These are phyloP conservation scores for Diprion similis DNA, from an alignment of 1,140 invertebrate genomes.

Conservation along the genomic window DNA sequence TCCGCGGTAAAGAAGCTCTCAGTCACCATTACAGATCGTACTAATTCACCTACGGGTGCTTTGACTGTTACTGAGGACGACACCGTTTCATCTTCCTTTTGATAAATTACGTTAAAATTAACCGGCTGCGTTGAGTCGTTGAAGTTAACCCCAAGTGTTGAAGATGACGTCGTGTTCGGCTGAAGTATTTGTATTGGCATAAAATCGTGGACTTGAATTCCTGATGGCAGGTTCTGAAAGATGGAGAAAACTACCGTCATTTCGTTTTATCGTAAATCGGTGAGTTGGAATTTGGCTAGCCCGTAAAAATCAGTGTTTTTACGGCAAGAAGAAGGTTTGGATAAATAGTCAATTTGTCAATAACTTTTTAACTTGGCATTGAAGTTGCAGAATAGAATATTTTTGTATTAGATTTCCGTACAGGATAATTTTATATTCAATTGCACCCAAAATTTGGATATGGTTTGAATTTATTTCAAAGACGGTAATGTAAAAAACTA, in stretches of 20 bases:
- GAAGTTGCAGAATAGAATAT: no score
- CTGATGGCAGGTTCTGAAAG: conserved; percentile 69
- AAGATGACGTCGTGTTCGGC: conserved; percentile 66
- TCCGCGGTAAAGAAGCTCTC: conserved; percentile 78
- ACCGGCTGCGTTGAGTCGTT: conserved; percentile 92
- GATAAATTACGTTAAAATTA: conserved; percentile 78
- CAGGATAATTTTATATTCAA: no score
- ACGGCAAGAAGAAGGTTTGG: no score
- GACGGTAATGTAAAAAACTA: no score
- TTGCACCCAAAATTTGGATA: no score
- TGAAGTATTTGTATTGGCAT: conserved; percentile 70
- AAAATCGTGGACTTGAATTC: conserved; percentile 86
- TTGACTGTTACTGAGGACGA: conserved; percentile 69
- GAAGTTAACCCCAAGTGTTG: conserved; percentile 88
- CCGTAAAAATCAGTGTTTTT: no score
- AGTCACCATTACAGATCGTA: conserved; percentile 82
- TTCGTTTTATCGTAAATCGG: no score
- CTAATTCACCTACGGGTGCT: conserved; percentile 87
- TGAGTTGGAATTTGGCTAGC: no score
- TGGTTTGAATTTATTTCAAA: no score
- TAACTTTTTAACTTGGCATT: no score
- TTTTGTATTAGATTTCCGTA: no score
- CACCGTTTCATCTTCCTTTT: conserved; percentile 60
- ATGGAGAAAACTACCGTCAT: background rate
- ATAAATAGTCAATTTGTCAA: no score